A percentile compares a stretch with the other conserved stretches of the same genome.
phyloP scores from a whole-genome alignment of 2,113 vertebrate species.

The Campylorhamphus procurvoides region DNA sequence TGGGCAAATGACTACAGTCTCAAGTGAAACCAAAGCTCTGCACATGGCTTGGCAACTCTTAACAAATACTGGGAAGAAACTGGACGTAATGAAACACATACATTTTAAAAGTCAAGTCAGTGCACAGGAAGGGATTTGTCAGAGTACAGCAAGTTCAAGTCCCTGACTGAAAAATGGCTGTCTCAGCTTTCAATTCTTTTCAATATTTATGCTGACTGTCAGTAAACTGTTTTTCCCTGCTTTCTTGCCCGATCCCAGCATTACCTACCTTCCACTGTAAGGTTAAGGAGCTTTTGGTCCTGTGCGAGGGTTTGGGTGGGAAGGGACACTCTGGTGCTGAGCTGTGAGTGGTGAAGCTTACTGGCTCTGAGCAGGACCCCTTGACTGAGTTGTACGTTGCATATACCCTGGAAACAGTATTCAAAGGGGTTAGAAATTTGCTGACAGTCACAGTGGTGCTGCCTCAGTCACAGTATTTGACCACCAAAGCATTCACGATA shows the following conservation, averaged over 20 bases:
- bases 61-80: not conserved
- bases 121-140: not conserved
- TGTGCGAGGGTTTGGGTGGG: conserved; percentile 89
- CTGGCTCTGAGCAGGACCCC: conserved; percentile 89
- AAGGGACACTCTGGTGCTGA: conserved; percentile 89
- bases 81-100: conserved; percentile 20
- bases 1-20: not conserved
- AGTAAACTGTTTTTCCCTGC: not conserved
- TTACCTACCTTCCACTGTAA: conserved; percentile 94
- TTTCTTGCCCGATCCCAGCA: not conserved
- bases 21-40: conserved; percentile 18
- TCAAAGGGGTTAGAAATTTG: not conserved
- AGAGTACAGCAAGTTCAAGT: conserved; percentile 4
- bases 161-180: not conserved
- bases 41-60: conserved; percentile 8
- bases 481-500: not conserved
- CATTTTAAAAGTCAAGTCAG: conserved; percentile 16
- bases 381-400: conserved; percentile 89
- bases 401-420: conserved; percentile 79
- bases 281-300: conserved; percentile 91
- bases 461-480: not conserved
- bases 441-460: not conserved
- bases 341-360: conserved; percentile 92
- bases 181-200: not conserved
- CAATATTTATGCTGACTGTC: not conserved